phyloP scores from a whole-genome alignment of 2,888 invertebrate species.

The Andrena hattorfiana region DNA sequence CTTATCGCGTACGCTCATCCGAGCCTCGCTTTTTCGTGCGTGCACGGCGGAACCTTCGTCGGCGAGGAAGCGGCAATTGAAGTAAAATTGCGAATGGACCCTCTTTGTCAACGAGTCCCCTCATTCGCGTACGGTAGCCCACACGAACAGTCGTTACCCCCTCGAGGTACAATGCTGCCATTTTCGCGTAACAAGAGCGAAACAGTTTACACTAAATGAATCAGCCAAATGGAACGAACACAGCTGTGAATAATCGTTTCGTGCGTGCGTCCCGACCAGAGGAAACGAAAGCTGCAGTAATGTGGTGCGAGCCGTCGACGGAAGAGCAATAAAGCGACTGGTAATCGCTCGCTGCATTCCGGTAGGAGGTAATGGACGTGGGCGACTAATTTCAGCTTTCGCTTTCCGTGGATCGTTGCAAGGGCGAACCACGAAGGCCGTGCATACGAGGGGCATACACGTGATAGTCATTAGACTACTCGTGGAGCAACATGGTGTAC shows the following conservation, averaged over 20 bases:
- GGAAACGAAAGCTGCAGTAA: background rate
- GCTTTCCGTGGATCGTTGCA: constrained; percentile 77
- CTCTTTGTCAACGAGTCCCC: background rate
- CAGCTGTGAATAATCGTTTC: background rate
- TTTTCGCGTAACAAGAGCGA: constrained; percentile 1
- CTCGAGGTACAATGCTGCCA: background rate
- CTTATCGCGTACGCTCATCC: constrained; percentile 58
- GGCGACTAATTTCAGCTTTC: constrained; percentile 76
- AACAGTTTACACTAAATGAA: constrained; percentile 14
- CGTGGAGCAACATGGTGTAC: constrained; percentile 32
- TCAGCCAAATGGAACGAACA: background rate
- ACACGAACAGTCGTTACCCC: background rate
- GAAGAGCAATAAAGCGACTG: constrained; percentile 9
- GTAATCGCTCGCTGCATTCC: constrained; percentile 48
- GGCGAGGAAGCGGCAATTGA: constrained; percentile 30
- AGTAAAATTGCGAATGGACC: background rate
- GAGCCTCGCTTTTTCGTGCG: constrained; percentile 16
- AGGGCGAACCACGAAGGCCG: constrained; percentile 73
- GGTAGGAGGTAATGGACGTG: constrained; percentile 62
- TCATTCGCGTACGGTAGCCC: background rate
- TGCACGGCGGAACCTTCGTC: background rate
- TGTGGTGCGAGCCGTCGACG: constrained; percentile 4
- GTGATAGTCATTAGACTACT: constrained; percentile 64
- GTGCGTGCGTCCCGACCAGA: background rate
- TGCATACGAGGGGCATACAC: constrained; percentile 66